These are phyloP conservation scores for Diuraphis noxia DNA, from an alignment of 1,140 invertebrate genomes.

Conservation along the genomic window DNA sequence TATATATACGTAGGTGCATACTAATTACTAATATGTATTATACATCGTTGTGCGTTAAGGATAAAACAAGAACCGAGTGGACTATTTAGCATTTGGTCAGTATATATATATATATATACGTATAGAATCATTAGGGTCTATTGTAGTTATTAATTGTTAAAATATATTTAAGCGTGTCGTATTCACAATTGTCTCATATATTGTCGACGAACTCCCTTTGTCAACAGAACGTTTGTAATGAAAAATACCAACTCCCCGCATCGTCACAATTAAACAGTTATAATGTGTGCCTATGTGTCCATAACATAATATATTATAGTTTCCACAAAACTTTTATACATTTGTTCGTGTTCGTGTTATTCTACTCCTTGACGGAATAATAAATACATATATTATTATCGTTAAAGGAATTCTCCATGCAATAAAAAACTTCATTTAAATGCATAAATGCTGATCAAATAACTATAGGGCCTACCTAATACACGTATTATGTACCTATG, in stretches of 20 bases:
- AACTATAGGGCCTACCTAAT: neutral
- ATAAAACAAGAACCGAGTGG: neutral
- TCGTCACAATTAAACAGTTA: neutral
- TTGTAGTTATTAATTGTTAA: slow-evolving; percentile 37
- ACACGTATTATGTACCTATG: neutral
- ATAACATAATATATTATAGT: neutral
- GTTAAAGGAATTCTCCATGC: neutral
- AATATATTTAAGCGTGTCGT: slow-evolving; percentile 2
- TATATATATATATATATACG: neutral
- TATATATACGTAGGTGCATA: neutral
- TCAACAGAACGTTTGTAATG: neutral
- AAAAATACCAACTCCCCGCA: neutral
- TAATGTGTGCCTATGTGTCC: neutral
- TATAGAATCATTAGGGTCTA: slow-evolving; percentile 7
- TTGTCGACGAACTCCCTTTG: slow-evolving; percentile 5
- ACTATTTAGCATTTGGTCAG: neutral
- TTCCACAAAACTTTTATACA: neutral
- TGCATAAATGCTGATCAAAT: neutral
- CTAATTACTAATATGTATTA: neutral
- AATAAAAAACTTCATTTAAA: slow-evolving; percentile 4
- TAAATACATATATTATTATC: neutral
- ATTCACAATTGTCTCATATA: slow-evolving; percentile 1
- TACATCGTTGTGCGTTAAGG: neutral
- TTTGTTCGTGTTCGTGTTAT: neutral
- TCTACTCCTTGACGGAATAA: neutral